phyloP scores from a whole-genome alignment of 2,797 vertebrate species.

The Hydrocynus forskahlii region DNA sequence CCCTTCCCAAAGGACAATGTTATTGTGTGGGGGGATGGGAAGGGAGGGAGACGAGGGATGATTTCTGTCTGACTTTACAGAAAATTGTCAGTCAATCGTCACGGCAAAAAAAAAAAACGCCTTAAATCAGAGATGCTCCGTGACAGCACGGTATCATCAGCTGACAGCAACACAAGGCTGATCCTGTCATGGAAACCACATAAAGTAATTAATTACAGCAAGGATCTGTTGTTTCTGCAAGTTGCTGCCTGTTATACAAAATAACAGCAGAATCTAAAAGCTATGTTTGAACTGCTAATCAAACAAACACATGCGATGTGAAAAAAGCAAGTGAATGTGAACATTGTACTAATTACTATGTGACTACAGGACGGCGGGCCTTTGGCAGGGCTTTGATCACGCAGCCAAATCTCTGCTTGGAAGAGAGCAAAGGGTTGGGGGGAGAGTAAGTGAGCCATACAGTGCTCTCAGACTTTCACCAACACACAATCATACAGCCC shows the following conservation, averaged over 20 bases:
- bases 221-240: neutral
- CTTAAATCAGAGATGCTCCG: neutral
- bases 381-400: conserved; percentile 22
- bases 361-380: conserved; percentile 5
- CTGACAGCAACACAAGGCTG: neutral
- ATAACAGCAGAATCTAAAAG: neutral
- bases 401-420: conserved; percentile 38
- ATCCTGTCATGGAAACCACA: neutral
- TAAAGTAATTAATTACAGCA: conserved; percentile 3
- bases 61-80: conserved; percentile 11
- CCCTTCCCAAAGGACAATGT: conserved; percentile 6
- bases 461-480: conserved; percentile 13
- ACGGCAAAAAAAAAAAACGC: neutral
- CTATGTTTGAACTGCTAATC: conserved; percentile 14
- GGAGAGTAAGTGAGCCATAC: neutral
- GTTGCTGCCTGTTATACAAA: neutral
- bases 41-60: conserved; percentile 4
- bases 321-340: neutral
- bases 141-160: neutral
- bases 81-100: conserved; percentile 4
- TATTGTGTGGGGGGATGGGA: neutral
- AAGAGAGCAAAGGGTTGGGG: neutral
- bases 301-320: conserved; percentile 2
- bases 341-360: conserved; percentile 29
- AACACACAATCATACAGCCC: conserved; percentile 23